Percentiles rank a stretch among this genome's conserved stretches.
phyloP scores from a whole-genome alignment of 2,113 vertebrate genomes.

The Atrichornis clamosus region DNA sequence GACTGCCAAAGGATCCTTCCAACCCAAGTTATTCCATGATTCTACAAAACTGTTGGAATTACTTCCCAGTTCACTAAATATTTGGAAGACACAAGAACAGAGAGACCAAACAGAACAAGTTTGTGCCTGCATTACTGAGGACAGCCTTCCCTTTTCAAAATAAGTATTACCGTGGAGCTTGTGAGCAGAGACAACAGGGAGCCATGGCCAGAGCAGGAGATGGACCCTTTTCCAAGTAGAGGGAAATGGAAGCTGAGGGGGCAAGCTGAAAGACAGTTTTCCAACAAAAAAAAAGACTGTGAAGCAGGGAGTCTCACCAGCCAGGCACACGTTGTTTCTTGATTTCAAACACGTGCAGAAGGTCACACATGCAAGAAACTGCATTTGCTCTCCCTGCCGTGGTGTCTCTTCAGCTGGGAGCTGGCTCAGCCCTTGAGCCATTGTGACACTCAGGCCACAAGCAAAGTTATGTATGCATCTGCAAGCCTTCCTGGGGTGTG shows the following conservation, averaged over 20 bases:
- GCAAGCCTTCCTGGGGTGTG: fast-evolving
- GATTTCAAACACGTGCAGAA: neutral
- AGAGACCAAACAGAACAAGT: neutral
- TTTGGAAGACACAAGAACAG: neutral
- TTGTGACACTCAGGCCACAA: neutral
- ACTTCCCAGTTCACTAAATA: neutral
- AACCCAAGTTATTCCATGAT: neutral
- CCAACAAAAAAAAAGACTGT: neutral
- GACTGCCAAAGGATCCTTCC: neutral
- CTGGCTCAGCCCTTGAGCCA: neutral
- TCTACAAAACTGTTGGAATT: neutral
- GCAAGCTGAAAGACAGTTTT: neutral
- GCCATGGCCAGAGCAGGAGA: neutral
- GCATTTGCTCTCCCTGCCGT: neutral
- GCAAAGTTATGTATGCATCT: neutral
- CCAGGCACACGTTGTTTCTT: neutral
- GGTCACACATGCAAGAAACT: neutral
- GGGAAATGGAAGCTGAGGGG: neutral
- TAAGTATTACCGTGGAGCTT: neutral
- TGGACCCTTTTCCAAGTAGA: fast-evolving
- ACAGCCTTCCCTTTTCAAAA: neutral
- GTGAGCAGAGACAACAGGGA: neutral
- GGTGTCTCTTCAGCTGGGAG: neutral
- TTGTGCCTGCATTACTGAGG: neutral
- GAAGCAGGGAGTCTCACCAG: neutral